Evolutionary conservation across 2,888 invertebrate genomes (phyloP).

Genomic region (Julus scanicus): DNA sequence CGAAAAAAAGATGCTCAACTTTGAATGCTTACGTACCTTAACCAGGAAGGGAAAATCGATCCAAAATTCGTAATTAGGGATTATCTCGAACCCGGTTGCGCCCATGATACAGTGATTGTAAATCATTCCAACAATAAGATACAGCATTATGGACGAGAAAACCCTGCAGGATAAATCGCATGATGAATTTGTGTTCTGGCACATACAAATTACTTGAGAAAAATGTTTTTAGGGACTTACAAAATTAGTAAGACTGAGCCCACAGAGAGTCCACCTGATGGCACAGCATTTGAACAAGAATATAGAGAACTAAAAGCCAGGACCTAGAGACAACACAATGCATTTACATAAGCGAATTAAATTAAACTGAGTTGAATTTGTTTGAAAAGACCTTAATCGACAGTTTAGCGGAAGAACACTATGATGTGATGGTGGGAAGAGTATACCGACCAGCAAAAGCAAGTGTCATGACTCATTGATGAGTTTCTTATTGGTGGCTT

Average conservation of each 20-base stretch:
- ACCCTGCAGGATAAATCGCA: constrained; percentile 67
- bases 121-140: constrained; percentile 75
- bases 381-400: neutral
- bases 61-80: constrained; percentile 82
- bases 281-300: neutral
- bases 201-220: neutral
- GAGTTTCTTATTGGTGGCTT: no score
- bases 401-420: no score
- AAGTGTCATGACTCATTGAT: no score
- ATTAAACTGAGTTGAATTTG: neutral
- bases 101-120: constrained; percentile 76
- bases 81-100: constrained; percentile 77
- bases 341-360: neutral
- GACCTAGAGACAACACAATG: neutral
- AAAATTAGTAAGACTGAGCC: constrained; percentile 54
- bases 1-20: no score
- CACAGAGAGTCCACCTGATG: constrained; percentile 29
- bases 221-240: constrained; percentile 28
- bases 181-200: neutral
- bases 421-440: no score
- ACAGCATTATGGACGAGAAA: constrained; percentile 71
- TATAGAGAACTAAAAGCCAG: neutral
- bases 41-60: constrained; percentile 76
- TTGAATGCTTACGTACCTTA: constrained; percentile 69
- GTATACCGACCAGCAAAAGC: no score